Conservation (phyloP, 2,888 invertebrate genomes). For the Ephialtes manifestator region DNA sequence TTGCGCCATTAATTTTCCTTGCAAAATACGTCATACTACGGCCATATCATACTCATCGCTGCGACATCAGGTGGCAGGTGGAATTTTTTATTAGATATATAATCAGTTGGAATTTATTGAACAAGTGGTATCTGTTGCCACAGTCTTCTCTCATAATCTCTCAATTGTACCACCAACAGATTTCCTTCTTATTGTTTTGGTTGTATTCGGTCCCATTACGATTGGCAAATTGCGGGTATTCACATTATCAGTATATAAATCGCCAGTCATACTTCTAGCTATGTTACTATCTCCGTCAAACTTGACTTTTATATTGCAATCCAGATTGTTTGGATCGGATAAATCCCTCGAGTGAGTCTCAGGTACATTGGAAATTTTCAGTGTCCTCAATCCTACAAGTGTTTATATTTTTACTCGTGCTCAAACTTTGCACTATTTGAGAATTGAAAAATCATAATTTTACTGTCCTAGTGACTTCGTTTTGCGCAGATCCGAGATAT, state of each 20-base stretch:
- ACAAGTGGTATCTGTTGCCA: conserved; percentile 30
- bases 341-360: background rate
- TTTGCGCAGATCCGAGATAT: background rate
- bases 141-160: conserved; percentile 42
- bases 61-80: conserved; percentile 8
- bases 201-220: background rate
- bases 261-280: conserved; percentile 5
- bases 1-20: background rate
- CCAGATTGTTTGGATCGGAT: conserved; percentile 1
- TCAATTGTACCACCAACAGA: background rate
- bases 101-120: conserved; percentile 36
- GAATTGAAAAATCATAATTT: background rate
- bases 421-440: background rate
- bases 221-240: conserved; percentile 30
- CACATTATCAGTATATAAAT: conserved; percentile 35
- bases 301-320: background rate
- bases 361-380: background rate
- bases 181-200: conserved; percentile 20
- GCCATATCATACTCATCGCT: background rate
- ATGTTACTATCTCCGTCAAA: background rate
- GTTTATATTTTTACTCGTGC: background rate
- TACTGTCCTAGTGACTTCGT: background rate
- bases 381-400: background rate
- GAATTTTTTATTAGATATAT: conserved; percentile 38
- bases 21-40: background rate